Evolutionary conservation across 2,113 vertebrate species (phyloP).

Genomic region (Illadopsis cleaveri): DNA sequence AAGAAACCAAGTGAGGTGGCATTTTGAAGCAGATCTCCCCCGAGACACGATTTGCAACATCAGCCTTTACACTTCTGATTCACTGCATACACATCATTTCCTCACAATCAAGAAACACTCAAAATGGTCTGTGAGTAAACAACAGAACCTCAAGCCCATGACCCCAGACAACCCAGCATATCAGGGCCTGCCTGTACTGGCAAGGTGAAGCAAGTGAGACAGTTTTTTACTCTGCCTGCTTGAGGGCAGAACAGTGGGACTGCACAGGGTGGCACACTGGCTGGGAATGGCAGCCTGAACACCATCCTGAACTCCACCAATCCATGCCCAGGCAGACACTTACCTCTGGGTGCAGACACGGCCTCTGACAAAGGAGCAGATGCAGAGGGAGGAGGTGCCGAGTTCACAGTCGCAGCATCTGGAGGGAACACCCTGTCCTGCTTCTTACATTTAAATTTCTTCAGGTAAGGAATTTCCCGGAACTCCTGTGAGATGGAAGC

Average conservation of each 20-base stretch:
- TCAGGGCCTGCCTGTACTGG: background rate
- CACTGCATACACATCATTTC: background rate
- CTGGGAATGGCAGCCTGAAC: background rate
- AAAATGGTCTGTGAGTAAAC: background rate
- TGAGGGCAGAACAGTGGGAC: background rate
- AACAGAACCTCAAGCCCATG: background rate
- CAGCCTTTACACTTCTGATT: background rate
- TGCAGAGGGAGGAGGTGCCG: background rate
- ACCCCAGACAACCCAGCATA: background rate
- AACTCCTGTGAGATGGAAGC: slow-evolving; percentile 82
- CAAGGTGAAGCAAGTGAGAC: background rate
- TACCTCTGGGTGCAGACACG: slow-evolving; percentile 72
- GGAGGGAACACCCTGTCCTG: slow-evolving; percentile 88
- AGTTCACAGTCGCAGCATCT: slow-evolving; percentile 30
- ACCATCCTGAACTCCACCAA: background rate
- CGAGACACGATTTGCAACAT: background rate
- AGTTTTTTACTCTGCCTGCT: background rate
- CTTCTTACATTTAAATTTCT: slow-evolving; percentile 93
- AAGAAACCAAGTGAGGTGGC: background rate
- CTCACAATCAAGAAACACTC: background rate
- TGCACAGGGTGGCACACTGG: background rate
- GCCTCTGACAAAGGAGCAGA: slow-evolving; percentile 51
- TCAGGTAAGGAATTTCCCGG: slow-evolving; percentile 89
- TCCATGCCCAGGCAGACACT: background rate
- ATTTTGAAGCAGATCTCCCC: background rate